Evolutionary conservation across 2,888 invertebrate genomes (phyloP), one percentile per base, ranked within the genome.

Genomic region (Sthenelais limicola): DNA sequence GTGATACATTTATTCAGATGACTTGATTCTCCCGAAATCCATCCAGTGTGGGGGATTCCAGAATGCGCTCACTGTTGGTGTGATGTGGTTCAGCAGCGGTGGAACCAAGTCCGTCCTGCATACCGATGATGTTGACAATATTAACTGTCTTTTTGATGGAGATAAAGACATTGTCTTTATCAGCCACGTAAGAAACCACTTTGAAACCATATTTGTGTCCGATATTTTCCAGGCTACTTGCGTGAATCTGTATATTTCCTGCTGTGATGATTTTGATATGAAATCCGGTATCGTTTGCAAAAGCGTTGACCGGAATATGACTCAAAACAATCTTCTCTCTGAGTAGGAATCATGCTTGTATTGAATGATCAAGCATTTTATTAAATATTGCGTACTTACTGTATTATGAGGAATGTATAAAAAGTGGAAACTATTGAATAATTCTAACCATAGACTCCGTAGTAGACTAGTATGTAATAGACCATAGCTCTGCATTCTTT

Each of bases 101-200:
- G 80, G 79, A 0, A 82, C 84, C 4, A 80, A 79, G 67, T 85
- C 85, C 3, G 83, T 85, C 1, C 80, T 85, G 5, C 85, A 85
- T 68, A 78, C 78, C 66, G 85, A 85, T 70, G 76, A 76, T 2
- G 72, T 82, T 15, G 84, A 85, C 76, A 84, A 85, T 68, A 77
- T 85, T n/a, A 81, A 82, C 70, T 85, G 85, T 75, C 68, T 85
- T 5, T 72, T 85, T 0, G 83, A 83, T 71, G 85, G 85, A 12
- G 68, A 75, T 43, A 85, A 85, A 72, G 76, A 83, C 26, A 54
- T 85, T 18, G 72, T 84, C 52, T 77, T 85, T 15, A 79, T 83
- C 58, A 81, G 85, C 71, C 81, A 81, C 79, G 85, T 83, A 71
- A 72, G n/a, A n/a, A n/a, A n/a, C n/a, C n/a, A n/a, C n/a, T n/a